These are phyloP conservation scores for Tragelaphus scriptus DNA, from an alignment of 2,113 vertebrate genomes.

Conservation along the genomic window DNA sequence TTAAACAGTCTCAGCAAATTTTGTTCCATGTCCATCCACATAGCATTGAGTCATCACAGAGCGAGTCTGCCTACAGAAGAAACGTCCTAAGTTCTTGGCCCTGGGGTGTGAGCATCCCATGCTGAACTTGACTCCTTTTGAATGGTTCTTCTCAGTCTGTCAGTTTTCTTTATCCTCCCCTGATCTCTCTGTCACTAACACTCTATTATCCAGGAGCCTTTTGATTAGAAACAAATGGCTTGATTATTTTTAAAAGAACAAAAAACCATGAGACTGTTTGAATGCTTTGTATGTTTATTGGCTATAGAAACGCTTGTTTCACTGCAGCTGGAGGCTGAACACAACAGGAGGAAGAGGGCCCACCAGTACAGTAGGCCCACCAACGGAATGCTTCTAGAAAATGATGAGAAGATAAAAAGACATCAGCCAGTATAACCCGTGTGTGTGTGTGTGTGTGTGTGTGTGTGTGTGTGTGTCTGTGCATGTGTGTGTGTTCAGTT, in stretches of 20 bases:
- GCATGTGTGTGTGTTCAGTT: not conserved
- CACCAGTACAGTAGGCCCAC: not conserved
- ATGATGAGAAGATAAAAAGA: not conserved
- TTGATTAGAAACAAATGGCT: not conserved
- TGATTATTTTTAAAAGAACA: not conserved
- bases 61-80: fast-evolving
- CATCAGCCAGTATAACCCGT: not conserved
- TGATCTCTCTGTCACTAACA: not conserved
- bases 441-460: not conserved
- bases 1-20: not conserved
- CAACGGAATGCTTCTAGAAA: not conserved
- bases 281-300: not conserved
- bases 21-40: fast-evolving
- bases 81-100: fast-evolving
- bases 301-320: not conserved
- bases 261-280: not conserved
- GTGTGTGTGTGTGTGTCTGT: not conserved
- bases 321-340: not conserved
- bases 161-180: not conserved
- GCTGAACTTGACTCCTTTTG: not conserved
- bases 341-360: not conserved
- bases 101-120: fast-evolving
- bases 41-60: not conserved
- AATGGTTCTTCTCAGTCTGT: not conserved
- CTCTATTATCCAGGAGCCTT: not conserved